Evolutionary conservation across 1,140 invertebrate species (phyloP).

Genomic region (Battus philenor): DNA sequence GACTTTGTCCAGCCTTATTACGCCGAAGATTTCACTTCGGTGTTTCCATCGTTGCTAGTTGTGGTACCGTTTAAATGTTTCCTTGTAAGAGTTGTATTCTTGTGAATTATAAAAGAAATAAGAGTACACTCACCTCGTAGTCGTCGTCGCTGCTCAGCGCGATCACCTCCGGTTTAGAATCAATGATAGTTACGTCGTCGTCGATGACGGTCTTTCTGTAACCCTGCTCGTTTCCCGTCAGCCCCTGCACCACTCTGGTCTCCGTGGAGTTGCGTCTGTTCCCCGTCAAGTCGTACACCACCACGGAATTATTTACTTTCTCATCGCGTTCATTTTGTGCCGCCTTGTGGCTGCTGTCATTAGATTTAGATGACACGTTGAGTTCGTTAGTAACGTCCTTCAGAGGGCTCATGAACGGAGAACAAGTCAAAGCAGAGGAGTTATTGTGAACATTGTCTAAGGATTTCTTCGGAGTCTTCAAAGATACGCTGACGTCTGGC

Average conservation of each 20-base stretch:
- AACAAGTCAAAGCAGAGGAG: slow-evolving; percentile 42
- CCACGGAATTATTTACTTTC: background rate
- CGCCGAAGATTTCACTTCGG: too few relatives aligned
- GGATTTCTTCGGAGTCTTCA: slow-evolving; percentile 24
- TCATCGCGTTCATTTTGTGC: slow-evolving; percentile 7
- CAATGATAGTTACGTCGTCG: slow-evolving; percentile 57
- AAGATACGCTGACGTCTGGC: slow-evolving; percentile 15
- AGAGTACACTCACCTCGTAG: slow-evolving; percentile 36
- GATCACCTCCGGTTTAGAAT: slow-evolving; percentile 49
- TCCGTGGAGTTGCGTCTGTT: background rate
- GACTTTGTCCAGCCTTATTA: too few relatives aligned
- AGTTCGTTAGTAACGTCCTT: slow-evolving; percentile 43
- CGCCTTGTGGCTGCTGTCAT: slow-evolving; percentile 6
- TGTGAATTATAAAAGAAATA: too few relatives aligned
- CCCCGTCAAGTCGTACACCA: slow-evolving; percentile 3
- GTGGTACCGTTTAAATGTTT: too few relatives aligned
- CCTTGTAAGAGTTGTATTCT: too few relatives aligned
- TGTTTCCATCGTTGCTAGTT: too few relatives aligned
- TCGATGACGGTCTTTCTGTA: slow-evolving; percentile 42
- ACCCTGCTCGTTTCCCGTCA: background rate
- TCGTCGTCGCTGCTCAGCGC: slow-evolving; percentile 64
- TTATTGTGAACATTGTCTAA: slow-evolving; percentile 18
- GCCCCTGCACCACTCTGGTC: background rate
- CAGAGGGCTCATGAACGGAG: slow-evolving; percentile 46
- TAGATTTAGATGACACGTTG: slow-evolving; percentile 20